Evolutionary conservation across 2,888 invertebrate species (phyloP).

Genomic region (Netelia melanura): DNA sequence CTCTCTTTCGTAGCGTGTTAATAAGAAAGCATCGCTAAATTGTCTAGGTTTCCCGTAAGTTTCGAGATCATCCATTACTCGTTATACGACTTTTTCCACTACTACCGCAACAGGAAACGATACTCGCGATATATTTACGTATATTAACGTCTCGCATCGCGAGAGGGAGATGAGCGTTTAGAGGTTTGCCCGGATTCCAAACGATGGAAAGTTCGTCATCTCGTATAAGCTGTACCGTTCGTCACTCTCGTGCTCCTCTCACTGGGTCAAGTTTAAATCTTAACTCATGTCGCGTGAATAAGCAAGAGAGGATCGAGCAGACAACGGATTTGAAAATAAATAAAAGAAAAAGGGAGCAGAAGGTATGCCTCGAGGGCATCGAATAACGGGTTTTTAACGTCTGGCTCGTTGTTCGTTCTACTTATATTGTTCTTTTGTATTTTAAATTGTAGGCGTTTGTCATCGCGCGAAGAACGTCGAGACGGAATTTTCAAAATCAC

Average conservation of each 20-base stretch:
- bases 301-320: background rate
- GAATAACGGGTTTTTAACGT: slow-evolving; percentile 51
- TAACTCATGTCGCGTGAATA: background rate
- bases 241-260: slow-evolving; percentile 20
- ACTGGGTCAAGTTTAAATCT: slow-evolving; percentile 61
- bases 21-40: slow-evolving; percentile 24
- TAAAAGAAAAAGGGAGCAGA: slow-evolving; percentile 9
- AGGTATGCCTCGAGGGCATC: slow-evolving; percentile 36
- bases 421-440: background rate
- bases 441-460: background rate
- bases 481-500: too few species aligned
- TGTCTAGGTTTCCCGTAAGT: background rate
- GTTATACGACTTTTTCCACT: background rate
- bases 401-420: background rate
- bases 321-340: slow-evolving; percentile 11
- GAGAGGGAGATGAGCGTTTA: slow-evolving; percentile 6
- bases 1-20: slow-evolving; percentile 29
- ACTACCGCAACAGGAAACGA: background rate
- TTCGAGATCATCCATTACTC: background rate
- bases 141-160: background rate
- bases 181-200: slow-evolving; percentile 42
- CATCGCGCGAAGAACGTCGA: too few species aligned
- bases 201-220: slow-evolving; percentile 40
- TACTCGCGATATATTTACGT: background rate
- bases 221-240: slow-evolving; percentile 57